Base-by-base conservation (phyloP, 30 jellyfish, hydroid and myxozoan genomes). In the Phacellophora camtschatica region DNA sequence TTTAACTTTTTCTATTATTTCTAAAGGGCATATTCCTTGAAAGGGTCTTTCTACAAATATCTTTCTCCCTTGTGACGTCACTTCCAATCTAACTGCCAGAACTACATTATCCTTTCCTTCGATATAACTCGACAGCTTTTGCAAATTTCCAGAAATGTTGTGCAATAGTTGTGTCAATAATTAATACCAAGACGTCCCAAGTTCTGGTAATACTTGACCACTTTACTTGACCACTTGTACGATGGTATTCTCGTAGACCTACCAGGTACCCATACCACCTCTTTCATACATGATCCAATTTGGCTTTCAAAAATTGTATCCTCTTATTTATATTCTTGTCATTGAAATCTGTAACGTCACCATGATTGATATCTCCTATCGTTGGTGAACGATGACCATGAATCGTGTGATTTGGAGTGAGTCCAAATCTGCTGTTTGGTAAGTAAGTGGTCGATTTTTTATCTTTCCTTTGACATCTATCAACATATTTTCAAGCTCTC, bases 241-340 rank as follows among this genome's bases (percentile, higher is more conserved):
- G 67, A 43, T 68, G 83, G 64, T 68, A 68, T 68, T 68, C 83
- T 45, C 83, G 82, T 39, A 68, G 82, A 68, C 82, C 67, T n/a
- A 66, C 5, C 20, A 56, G 71, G 32, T 56, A 56, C 34, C 25
- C 71, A 35, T 56, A 27, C 77, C 77, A 63, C 33, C 77, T 63
- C n/a, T 35, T 63, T 56, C 77, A 63, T 63, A 63, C 77, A 63
- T 63, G 77, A 54, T 63, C 77, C 33, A 63, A 36, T 35, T 63
- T 63, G 16, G 77, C 54, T 63, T 28, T 63, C 77, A 63, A 63
- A 39, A 63, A 63, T 61, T 65, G 51, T 61, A 65, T 65, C 13
- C 79, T 65, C 34, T 34, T 65, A 39, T 65, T 65, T 37, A 65
- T 61, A 24, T 65, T 65, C 79, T 23, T 39, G 79, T 65, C 61